A percentile compares a stretch with the other conserved stretches of the same genome.
phyloP scores from a whole-genome alignment of 92 coral and sea anemone species.

The Parazoanthus atlanticus region DNA sequence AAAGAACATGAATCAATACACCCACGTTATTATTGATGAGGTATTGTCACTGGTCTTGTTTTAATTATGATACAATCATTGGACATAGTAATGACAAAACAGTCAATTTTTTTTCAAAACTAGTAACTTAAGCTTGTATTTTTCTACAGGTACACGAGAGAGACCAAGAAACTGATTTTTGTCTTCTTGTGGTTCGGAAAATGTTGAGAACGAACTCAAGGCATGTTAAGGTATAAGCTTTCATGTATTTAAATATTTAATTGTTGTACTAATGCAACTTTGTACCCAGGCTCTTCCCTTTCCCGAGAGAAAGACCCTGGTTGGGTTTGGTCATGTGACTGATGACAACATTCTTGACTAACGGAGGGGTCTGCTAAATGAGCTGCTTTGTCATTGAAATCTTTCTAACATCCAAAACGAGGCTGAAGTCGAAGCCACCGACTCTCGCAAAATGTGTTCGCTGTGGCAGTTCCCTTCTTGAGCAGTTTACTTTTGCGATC shows the following conservation, averaged over 20 bases:
- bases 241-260: neutral
- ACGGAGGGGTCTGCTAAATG: too few relatives aligned
- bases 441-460: too few relatives aligned
- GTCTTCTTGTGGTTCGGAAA: slow-evolving; percentile 89
- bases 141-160: slow-evolving; percentile 88
- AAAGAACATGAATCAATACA: slow-evolving; percentile 89
- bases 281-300: too few relatives aligned
- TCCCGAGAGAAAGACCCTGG: too few relatives aligned
- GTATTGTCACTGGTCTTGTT: slow-evolving; percentile 40
- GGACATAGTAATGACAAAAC: neutral
- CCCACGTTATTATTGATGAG: slow-evolving; percentile 98
- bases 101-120: too few relatives aligned
- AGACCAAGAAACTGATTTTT: slow-evolving; percentile 94
- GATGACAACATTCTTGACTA: too few relatives aligned
- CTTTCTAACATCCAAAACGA: too few relatives aligned
- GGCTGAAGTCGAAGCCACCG: too few relatives aligned
- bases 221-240: slow-evolving; percentile 85
- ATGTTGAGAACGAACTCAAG: slow-evolving; percentile 90
- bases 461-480: too few relatives aligned
- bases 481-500: too few relatives aligned
- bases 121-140: neutral
- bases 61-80: neutral
- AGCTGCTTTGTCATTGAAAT: too few relatives aligned
- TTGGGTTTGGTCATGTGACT: too few relatives aligned
- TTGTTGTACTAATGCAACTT: neutral